Percentiles rank a stretch among this genome's conserved stretches.
These are phyloP conservation scores for Patella vulgata DNA, from an alignment of 1,140 invertebrate genomes.

Conservation along the genomic window DNA sequence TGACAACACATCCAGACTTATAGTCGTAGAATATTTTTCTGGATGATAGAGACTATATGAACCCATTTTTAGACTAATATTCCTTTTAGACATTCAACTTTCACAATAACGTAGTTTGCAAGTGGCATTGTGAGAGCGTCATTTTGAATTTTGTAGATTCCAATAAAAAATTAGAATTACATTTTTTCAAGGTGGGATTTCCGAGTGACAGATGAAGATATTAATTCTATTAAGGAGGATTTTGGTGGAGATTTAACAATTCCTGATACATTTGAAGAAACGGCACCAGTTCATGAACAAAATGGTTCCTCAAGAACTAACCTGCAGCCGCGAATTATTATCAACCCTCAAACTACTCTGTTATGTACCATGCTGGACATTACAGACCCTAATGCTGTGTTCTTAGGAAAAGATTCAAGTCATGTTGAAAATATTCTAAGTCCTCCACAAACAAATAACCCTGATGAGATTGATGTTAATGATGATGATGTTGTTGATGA, in stretches of 20 bases:
- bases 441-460: conserved; percentile 5
- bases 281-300: conserved; percentile 74
- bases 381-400: conserved; percentile 75
- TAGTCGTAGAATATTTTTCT: too few species aligned
- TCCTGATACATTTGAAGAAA: conserved; percentile 82
- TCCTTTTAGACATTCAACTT: too few species aligned
- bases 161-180: neutral
- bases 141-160: too few species aligned
- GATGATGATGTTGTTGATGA: conserved; percentile 30
- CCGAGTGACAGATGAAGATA: conserved; percentile 80
- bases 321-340: conserved; percentile 31
- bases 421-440: conserved; percentile 6
- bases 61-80: too few species aligned
- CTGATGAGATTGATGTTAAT: conserved; percentile 20
- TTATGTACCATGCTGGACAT: conserved; percentile 85
- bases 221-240: conserved; percentile 72
- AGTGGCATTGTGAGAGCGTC: too few species aligned
- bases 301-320: conserved; percentile 45
- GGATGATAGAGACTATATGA: too few species aligned
- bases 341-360: conserved; percentile 83
- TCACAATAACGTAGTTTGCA: too few species aligned
- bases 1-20: too few species aligned
- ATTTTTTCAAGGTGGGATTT: conserved; percentile 74
- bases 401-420: conserved; percentile 52
- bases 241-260: conserved; percentile 75